Evolutionary conservation across 2,797 vertebrate genomes (phyloP), one percentile per base, ranked within the genome.

Genomic region (Arnoldichthys spilopterus): DNA sequence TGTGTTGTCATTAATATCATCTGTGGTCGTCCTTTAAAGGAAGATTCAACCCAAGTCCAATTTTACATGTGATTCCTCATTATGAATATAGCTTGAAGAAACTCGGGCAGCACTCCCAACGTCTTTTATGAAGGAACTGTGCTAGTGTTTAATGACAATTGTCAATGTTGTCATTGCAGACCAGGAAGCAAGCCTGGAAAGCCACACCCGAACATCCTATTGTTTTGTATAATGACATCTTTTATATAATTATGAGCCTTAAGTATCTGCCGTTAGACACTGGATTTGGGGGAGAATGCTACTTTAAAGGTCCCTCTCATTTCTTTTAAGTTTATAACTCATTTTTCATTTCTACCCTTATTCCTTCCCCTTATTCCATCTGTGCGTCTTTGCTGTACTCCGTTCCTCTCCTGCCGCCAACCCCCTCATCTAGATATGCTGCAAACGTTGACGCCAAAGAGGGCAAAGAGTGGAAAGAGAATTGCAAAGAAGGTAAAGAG

Each of bases 401-500:
- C 70, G 16, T 80, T 61, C 37, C 16, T 74, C 20, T 51, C 84
- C 78, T 61, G 15, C 47, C 78, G 66, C 72, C 71, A 26, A 26
- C 51, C 68, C 56, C 70, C 79, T 84, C 66, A 66, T 90, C 79
- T 89, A 96, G 95, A 92, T 93, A 83, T 72, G 89, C 93, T 82
- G 78, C 72, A 88, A 94, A 92, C 87, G 79, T 91, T 84, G 94
- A 92, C 1, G 80, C 83, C 62, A 94, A 93, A 76, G 90, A 93
- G 83, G 91, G 86, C 45, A 94, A 91, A 84, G 87, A 85, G 45
- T 90, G 90, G 88, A 94, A 95, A 85, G 92, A 93, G 78, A 77
- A 76, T 32, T 89, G 85, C 49, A 94, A 93, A 78, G 95, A 95
- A 68, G 91, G 90, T 85, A 95, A 93, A 80, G 95, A 94, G 74